Percentiles rank a stretch among this genome's conserved stretches.
phyloP scores from a whole-genome alignment of 1,140 invertebrate species.

The Tetragnatha versicolor region DNA sequence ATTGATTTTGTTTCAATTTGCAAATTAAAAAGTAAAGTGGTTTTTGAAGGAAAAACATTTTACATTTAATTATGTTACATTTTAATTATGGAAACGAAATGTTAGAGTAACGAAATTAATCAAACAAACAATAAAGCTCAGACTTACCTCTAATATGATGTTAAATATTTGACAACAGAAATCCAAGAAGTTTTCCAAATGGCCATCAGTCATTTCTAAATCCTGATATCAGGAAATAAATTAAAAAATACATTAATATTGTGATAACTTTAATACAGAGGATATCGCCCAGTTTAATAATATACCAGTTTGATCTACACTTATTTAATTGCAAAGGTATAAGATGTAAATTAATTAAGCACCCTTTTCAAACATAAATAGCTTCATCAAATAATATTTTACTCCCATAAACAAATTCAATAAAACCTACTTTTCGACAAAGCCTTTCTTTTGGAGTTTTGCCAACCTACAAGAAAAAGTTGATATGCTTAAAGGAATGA shows the following conservation, averaged over 20 bases:
- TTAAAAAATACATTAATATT: not conserved
- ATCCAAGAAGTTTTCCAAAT: slow-evolving; percentile 75
- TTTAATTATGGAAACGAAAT: too few species aligned
- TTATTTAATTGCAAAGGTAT: too few species aligned
- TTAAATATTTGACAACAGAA: slow-evolving; percentile 76
- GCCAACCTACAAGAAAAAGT: slow-evolving; percentile 67
- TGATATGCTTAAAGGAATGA: not conserved
- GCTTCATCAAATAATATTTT: not conserved
- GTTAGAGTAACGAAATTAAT: too few species aligned
- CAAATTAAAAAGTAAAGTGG: too few species aligned
- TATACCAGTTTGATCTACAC: too few species aligned
- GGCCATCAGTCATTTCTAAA: slow-evolving; percentile 74
- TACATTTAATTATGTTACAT: too few species aligned
- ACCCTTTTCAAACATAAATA: not conserved
- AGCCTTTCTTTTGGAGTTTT: slow-evolving; percentile 85
- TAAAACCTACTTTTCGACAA: slow-evolving; percentile 63
- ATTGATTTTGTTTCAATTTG: too few species aligned
- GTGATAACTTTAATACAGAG: too few species aligned
- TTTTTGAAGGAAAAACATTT: too few species aligned
- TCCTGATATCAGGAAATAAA: slow-evolving; percentile 50
- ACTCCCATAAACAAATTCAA: too few species aligned
- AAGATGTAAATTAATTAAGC: not conserved
- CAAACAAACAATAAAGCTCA: slow-evolving; percentile 32
- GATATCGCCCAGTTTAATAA: too few species aligned
- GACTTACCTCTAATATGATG: slow-evolving; percentile 74